Conservation (phyloP, 2,888 invertebrate genomes). For the Heliothis peltigera region DNA sequence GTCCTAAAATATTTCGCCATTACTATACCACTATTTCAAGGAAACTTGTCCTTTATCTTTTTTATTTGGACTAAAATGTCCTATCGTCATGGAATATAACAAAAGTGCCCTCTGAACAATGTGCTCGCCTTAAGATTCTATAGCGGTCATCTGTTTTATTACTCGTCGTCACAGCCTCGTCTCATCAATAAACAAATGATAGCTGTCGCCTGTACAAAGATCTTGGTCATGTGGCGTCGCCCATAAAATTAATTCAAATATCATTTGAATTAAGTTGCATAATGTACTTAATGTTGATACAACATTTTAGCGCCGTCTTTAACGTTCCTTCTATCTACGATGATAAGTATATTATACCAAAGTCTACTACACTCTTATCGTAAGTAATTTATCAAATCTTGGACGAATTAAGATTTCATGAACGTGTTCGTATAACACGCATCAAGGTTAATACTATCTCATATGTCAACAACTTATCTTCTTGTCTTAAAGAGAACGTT, state of each 20-base stretch:
- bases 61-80: background rate
- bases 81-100: conserved; percentile 6
- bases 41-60: background rate
- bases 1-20: too few relatives aligned
- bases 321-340: background rate
- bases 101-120: conserved; percentile 11
- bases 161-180: conserved; percentile 44
- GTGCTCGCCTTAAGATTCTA: conserved; percentile 24
- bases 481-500: conserved; percentile 26
- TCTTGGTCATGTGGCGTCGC: conserved; percentile 5
- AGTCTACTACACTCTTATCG: conserved; percentile 29
- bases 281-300: too few relatives aligned
- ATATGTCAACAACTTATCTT: conserved; percentile 11
- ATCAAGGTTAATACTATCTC: conserved; percentile 3
- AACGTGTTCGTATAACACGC: background rate
- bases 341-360: conserved; percentile 11
- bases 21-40: background rate
- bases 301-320: conserved; percentile 3
- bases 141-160: conserved; percentile 40
- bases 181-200: conserved; percentile 40
- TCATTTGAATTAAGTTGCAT: background rate
- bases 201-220: conserved; percentile 25
- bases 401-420: conserved; percentile 6
- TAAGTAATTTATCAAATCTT: conserved; percentile 3
- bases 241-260: conserved; percentile 9